A percentile compares a stretch with the other conserved stretches of the same genome.
Conservation (phyloP, 2,113 vertebrate genomes). For the Phoxinus phoxinus region DNA sequence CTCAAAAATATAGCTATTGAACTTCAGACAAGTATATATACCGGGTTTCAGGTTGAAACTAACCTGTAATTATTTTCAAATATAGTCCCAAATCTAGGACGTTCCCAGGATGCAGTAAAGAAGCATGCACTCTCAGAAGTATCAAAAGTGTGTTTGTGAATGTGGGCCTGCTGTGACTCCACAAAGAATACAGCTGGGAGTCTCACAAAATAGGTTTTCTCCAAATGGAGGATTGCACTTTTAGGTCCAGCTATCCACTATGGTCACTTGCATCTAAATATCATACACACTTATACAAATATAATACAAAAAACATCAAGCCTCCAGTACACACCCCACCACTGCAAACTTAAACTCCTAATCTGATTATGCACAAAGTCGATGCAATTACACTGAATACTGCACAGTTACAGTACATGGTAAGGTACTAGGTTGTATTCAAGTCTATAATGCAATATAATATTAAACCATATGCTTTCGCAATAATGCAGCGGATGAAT, state of each 20-base stretch:
- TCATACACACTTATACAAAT: slow-evolving; percentile 37
- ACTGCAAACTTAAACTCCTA: slow-evolving; percentile 36
- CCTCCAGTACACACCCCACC: slow-evolving; percentile 21
- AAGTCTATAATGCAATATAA: slow-evolving; percentile 12
- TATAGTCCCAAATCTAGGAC: slow-evolving; percentile 36
- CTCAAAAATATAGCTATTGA: slow-evolving; percentile 21
- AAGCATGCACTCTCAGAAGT: slow-evolving; percentile 43
- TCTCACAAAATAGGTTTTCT: slow-evolving; percentile 30
- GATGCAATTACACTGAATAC: slow-evolving; percentile 24
- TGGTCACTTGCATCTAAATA: slow-evolving; percentile 38
- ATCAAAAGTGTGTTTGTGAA: slow-evolving; percentile 33
- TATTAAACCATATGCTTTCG: neutral
- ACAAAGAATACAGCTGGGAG: neutral
- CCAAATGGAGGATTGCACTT: slow-evolving; percentile 50
- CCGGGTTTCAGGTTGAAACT: slow-evolving; percentile 34
- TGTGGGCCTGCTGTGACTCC: slow-evolving; percentile 17
- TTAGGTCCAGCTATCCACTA: slow-evolving; percentile 40
- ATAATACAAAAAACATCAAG: slow-evolving; percentile 35
- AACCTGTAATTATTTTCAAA: slow-evolving; percentile 28
- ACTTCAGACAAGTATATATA: slow-evolving; percentile 40
- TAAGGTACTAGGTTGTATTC: slow-evolving; percentile 50
- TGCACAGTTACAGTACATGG: slow-evolving; percentile 34
- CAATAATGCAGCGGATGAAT: slow-evolving; percentile 46
- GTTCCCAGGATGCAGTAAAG: slow-evolving; percentile 24
- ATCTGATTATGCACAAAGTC: slow-evolving; percentile 32